Evolutionary conservation across 2,797 vertebrate genomes (phyloP), one percentile per base, ranked within the genome.

Genomic region (Microcaecilia unicolor): DNA sequence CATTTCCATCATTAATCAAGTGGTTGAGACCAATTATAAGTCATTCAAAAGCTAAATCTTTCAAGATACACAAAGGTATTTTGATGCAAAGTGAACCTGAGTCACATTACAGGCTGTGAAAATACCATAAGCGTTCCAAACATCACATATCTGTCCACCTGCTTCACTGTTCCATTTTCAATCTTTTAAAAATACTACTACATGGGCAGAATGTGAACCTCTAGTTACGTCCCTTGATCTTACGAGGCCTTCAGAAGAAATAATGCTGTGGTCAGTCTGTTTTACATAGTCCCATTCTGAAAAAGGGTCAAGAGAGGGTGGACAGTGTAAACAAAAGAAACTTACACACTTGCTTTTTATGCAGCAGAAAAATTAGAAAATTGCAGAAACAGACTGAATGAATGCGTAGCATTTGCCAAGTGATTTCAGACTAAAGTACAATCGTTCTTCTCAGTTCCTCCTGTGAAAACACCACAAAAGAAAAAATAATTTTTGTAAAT

Each of bases 341-440:
- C 65, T 66, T 64, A 60, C 70, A 76, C 43, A 39, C 62, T 57
- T 58, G 28, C 37, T 62, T 66, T 51, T 45, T 48, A 61, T 35
- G 64, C 70, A 76, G 44, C 31, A 58, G n/a, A 70, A 62, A 56
- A 40, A 21, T 15, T 16, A 70, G 44, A 57, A 55, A 63, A 61
- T 49, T 9, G 20, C 44, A 56, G 54, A 66, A 55, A 56, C 38
- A 48, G 48, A 48, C 67, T 58, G 51, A 62, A 47, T 64, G 50
- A 40, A 44, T 38, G 49, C 33, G 53, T 50, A 55, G 49, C 34
- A 44, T 45, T n/a, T 61, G 56, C 16, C 33, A 55, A 22, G 30
- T 31, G 27, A 40, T 22, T 59, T 65, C 52, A 48, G 51, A 49
- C 56, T 48, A 45, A 53, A 56, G 50, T 24, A 58, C 44, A 9